Evolutionary conservation across 2,797 vertebrate species (phyloP), one percentile per base, ranked within the genome.

Genomic region (Eupleurogrammus muticus): DNA sequence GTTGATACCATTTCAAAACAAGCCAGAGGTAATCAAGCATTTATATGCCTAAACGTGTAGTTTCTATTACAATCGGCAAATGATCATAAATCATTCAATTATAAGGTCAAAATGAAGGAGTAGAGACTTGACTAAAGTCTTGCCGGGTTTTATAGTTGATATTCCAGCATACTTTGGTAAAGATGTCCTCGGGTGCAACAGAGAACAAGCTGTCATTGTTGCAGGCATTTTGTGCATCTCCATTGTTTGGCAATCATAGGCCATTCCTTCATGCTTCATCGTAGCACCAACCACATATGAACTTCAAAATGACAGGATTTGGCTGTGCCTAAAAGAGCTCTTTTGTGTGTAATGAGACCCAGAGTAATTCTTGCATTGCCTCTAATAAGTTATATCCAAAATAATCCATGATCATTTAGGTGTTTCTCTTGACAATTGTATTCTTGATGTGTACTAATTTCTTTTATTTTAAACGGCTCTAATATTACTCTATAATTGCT

Each of bases 151-250:
- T n/a, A 55, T 48, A 49, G 20, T 48, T 82, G 53, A 66, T 48
- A 20, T 57, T 77, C 75, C 79, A 86, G 28, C 40, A 19, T 58
- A 65, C 17, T 72, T 82, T 84, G 72, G 49, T 64, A 77, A 40
- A 34, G 51, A 32, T 32, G 10, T 9, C 3, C 11, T 44, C 34
- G 66, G 9, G 44, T 66, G 47, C 70, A 63, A 60, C 47, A 47
- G 24, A 73, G 58, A 13, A 34, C 64, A 66, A 75, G 68, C 65
- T 60, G 69, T 38, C 46, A 21, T 53, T n/a, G 52, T 63, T 19
- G 74, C 59, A 78, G 65, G 74, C 53, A 9, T 74, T 72, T 75
- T 52, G 20, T 55, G 9, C 13, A 60, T 4, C 69, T 73, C 17
- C 17, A 1, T 80, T 82, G 51, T 82, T 77, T 73, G 70, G 69